A percentile compares a stretch with the other conserved stretches of the same genome.
phyloP scores from a whole-genome alignment of 2,113 vertebrate genomes.

The Eulemur macaco region DNA sequence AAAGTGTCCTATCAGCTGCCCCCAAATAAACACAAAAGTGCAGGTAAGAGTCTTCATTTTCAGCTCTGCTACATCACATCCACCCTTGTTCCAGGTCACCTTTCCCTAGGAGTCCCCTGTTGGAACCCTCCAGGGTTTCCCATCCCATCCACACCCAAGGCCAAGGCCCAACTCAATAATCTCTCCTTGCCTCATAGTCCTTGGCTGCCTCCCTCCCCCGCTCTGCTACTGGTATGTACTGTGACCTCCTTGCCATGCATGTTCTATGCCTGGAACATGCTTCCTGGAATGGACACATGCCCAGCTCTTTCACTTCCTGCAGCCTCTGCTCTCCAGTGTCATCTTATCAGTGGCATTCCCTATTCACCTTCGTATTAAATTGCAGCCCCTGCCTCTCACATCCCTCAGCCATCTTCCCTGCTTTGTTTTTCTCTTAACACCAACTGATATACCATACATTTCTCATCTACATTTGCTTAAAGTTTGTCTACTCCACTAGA shows the following conservation, averaged over 20 bases:
- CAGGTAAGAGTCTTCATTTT: neutral
- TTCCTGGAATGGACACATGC: fast-evolving
- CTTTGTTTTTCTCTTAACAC: neutral
- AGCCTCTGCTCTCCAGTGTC: neutral
- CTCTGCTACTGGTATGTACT: neutral
- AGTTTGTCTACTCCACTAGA: neutral
- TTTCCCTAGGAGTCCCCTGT: neutral
- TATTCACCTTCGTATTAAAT: neutral
- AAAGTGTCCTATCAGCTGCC: fast-evolving
- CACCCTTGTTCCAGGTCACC: no score
- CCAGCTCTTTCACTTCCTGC: neutral
- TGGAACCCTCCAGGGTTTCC: neutral
- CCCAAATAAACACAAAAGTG: neutral
- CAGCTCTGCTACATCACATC: neutral
- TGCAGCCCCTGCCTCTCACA: neutral
- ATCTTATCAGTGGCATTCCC: neutral
- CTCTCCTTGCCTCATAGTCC: neutral
- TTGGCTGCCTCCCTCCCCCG: neutral
- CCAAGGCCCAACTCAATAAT: neutral
- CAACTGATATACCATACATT: neutral
- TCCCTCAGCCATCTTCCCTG: neutral
- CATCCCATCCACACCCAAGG: neutral
- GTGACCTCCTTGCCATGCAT: neutral
- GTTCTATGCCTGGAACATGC: neutral
- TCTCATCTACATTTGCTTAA: neutral